These are phyloP conservation scores for Melanotaenia boesemani DNA, from an alignment of 2,797 vertebrate species.

Conservation along the genomic window DNA sequence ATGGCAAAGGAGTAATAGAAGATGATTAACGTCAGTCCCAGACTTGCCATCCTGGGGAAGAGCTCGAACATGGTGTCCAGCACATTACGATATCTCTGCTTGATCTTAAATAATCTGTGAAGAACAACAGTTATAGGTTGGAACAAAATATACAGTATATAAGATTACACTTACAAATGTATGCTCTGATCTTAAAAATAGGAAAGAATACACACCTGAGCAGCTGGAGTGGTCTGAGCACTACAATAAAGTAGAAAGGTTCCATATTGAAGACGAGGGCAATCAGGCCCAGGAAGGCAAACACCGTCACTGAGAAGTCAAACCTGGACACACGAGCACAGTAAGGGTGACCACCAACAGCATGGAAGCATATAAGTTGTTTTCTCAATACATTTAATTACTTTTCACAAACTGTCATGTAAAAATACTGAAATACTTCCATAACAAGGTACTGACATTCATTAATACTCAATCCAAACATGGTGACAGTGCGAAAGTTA, in stretches of 20 bases:
- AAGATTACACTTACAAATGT: background rate
- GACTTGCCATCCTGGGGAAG: conserved; percentile 96
- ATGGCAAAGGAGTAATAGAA: conserved; percentile 99
- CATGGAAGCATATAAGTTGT: background rate
- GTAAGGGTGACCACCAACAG: background rate
- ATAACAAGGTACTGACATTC: background rate
- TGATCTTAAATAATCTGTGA: conserved; percentile 94
- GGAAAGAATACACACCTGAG: conserved; percentile 85
- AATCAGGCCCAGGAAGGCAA: conserved; percentile 94
- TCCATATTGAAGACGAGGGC: conserved; percentile 93
- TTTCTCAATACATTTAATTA: background rate
- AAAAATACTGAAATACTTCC: background rate
- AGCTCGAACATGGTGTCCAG: conserved; percentile 99
- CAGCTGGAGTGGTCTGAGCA: conserved; percentile 93
- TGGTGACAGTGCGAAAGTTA: background rate
- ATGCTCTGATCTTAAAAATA: background rate
- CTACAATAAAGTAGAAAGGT: conserved; percentile 97
- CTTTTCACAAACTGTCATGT: background rate
- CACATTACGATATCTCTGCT: conserved; percentile 95
- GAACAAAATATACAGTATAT: background rate
- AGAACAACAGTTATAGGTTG: background rate
- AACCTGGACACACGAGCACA: conserved; percentile 82
- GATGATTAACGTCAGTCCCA: conserved; percentile 95
- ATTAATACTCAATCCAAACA: background rate
- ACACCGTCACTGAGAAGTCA: conserved; percentile 94